These are phyloP conservation scores for Dolichopus griseipennis DNA, from an alignment of 2,888 invertebrate genomes.

Conservation along the genomic window DNA sequence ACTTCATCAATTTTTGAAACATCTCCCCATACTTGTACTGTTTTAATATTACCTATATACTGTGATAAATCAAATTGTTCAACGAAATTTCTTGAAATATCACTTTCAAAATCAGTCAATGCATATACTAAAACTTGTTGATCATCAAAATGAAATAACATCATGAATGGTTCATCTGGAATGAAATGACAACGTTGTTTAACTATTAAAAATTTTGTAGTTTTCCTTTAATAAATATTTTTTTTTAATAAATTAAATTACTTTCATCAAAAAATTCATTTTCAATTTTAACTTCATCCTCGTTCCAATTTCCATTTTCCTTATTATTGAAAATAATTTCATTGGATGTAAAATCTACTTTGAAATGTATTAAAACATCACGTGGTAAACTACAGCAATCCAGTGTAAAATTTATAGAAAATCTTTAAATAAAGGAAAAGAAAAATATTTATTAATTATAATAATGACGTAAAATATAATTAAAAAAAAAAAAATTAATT, in stretches of 20 bases:
- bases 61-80: conserved; percentile 28
- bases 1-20: conserved; percentile 35
- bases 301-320: not conserved
- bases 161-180: not conserved
- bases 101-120: conserved; percentile 26
- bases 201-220: conserved; percentile 4
- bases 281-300: not conserved
- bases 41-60: conserved; percentile 33
- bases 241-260: not conserved
- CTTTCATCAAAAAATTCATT: not conserved
- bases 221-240: not conserved
- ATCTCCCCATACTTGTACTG: conserved; percentile 42
- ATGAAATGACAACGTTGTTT: conserved; percentile 3
- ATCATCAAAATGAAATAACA: conserved; percentile 3
- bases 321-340: conserved; percentile 7
- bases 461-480: no score
- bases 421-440: conserved; percentile 24
- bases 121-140: conserved; percentile 26
- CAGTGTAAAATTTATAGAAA: conserved; percentile 28
- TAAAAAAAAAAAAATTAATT: no score
- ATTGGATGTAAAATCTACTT: not conserved
- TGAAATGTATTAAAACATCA: not conserved
- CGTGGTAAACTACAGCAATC: conserved; percentile 18
- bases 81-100: not conserved
- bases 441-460: no score